These are phyloP conservation scores for Campylomormyrus numenius DNA, from an alignment of 2,113 vertebrate species.

Conservation along the genomic window DNA sequence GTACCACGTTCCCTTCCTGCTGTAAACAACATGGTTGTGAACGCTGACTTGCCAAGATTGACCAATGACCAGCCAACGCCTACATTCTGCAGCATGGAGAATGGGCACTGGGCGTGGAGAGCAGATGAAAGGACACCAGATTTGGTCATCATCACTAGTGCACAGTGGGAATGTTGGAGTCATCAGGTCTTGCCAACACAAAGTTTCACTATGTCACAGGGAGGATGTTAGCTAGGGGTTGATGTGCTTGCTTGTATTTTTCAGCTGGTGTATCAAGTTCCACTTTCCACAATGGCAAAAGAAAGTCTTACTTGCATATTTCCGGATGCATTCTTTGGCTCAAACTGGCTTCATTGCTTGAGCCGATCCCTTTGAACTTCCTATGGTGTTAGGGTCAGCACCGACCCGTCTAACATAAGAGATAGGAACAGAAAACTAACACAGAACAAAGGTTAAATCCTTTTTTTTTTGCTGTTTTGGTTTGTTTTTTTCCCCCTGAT, in stretches of 20 bases:
- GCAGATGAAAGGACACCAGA: background rate
- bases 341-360: background rate
- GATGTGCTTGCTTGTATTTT: background rate
- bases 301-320: background rate
- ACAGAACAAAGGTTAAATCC: no score
- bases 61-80: background rate
- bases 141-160: background rate
- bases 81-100: background rate
- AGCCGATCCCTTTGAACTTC: background rate
- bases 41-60: background rate
- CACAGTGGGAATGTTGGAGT: background rate
- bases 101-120: background rate
- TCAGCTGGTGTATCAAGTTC: background rate
- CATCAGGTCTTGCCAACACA: background rate
- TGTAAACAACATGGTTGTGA: background rate
- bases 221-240: background rate
- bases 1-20: background rate
- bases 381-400: background rate
- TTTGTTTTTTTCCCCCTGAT: background rate
- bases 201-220: background rate
- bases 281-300: background rate
- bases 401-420: no score
- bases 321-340: background rate
- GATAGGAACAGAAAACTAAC: no score
- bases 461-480: background rate